These are phyloP conservation scores for Callimorpha dominula DNA, from an alignment of 2,888 invertebrate genomes.

Conservation along the genomic window DNA sequence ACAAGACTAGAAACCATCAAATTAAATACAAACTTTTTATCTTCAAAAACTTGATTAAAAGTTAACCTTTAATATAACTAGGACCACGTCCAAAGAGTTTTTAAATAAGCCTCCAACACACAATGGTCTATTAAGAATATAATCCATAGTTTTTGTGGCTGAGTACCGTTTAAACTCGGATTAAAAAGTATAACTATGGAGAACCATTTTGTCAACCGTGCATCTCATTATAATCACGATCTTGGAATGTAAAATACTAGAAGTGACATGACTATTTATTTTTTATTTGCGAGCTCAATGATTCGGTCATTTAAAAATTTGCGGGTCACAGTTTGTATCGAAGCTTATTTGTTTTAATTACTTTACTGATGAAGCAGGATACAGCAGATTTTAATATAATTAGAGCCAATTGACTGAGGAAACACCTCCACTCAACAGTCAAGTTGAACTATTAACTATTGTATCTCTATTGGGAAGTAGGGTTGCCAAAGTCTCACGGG, in stretches of 20 bases:
- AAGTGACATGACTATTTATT: slow-evolving; percentile 10
- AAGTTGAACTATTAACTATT: too few species aligned
- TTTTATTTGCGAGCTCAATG: too few species aligned
- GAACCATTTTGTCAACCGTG: slow-evolving; percentile 78
- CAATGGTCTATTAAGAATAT: slow-evolving; percentile 62
- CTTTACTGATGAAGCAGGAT: too few species aligned
- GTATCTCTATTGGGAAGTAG: too few species aligned
- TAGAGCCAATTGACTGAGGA: too few species aligned
- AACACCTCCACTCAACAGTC: too few species aligned
- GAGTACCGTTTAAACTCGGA: slow-evolving; percentile 69
- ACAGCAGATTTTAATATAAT: too few species aligned
- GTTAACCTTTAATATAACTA: slow-evolving; percentile 51
- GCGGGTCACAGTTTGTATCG: too few species aligned
- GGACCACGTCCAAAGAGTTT: slow-evolving; percentile 59
- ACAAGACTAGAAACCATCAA: slow-evolving; percentile 1
- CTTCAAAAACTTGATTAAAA: slow-evolving; percentile 35
- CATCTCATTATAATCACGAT: slow-evolving; percentile 71
- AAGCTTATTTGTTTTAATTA: too few species aligned
- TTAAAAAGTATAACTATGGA: slow-evolving; percentile 64
- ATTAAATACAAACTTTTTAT: slow-evolving; percentile 11
- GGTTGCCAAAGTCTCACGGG: too few species aligned
- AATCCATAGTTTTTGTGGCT: slow-evolving; percentile 63
- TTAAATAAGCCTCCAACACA: slow-evolving; percentile 48
- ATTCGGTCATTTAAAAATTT: too few species aligned
- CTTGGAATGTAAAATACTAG: slow-evolving; percentile 28